Percentiles rank a stretch among this genome's conserved stretches.
Conservation (phyloP, 2,797 vertebrate genomes). For the Muscicapa comitata region DNA sequence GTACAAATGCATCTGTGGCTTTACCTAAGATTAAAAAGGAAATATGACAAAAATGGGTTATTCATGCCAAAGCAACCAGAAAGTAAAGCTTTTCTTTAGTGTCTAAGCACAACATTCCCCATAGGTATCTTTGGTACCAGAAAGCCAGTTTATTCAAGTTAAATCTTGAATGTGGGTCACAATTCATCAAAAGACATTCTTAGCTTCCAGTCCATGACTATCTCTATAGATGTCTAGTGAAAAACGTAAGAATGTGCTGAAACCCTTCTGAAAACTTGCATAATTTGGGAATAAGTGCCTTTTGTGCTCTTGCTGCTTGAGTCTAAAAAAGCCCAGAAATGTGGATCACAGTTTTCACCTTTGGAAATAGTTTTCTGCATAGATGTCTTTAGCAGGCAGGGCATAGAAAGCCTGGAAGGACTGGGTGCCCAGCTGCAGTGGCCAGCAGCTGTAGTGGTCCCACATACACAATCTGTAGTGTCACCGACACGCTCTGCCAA, state of each 20-base stretch:
- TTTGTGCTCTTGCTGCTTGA: background rate
- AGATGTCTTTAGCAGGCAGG: background rate
- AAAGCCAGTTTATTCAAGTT: background rate
- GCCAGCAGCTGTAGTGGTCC: background rate
- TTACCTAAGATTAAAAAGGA: background rate
- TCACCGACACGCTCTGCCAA: background rate
- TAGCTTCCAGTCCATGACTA: background rate
- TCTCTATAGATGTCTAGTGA: background rate
- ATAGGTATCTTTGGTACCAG: background rate
- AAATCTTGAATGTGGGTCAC: background rate
- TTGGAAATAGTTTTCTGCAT: rapidly evolving
- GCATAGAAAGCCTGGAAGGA: background rate
- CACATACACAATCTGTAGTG: background rate
- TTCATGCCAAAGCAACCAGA: background rate
- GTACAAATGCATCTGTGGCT: background rate
- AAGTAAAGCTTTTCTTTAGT: background rate
- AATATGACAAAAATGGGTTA: background rate
- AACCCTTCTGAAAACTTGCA: background rate
- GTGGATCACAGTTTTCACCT: background rate
- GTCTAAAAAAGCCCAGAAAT: background rate
- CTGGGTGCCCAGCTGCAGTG: background rate
- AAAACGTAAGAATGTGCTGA: background rate
- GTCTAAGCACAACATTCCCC: background rate
- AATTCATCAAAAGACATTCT: background rate
- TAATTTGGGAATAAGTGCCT: background rate